Conservation (phyloP, 2,113 vertebrate genomes). For the Xiphias gladius region DNA sequence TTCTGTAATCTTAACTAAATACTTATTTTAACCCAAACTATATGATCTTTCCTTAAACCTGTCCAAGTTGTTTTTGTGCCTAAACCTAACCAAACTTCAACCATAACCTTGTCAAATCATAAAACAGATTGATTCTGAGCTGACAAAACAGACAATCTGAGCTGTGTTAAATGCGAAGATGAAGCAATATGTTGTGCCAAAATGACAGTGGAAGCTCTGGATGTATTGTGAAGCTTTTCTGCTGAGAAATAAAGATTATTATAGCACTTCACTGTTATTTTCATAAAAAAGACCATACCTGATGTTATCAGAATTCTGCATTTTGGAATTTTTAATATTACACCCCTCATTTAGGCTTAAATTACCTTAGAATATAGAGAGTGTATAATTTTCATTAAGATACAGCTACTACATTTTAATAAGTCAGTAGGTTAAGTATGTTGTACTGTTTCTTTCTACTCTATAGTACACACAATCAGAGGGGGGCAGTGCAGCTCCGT, state of each 20-base stretch:
- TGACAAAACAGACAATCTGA: background rate
- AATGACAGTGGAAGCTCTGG: background rate
- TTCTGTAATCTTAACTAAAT: too few relatives aligned
- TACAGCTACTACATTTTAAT: background rate
- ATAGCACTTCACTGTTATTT: background rate
- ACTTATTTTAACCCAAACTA: too few relatives aligned
- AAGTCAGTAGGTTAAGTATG: background rate
- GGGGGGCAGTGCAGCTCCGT: slow-evolving; percentile 61
- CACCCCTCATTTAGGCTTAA: background rate
- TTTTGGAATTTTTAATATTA: background rate
- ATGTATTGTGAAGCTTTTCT: background rate
- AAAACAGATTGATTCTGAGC: too few relatives aligned
- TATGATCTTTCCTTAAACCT: too few relatives aligned
- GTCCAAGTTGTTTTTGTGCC: too few relatives aligned
- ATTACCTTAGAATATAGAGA: background rate
- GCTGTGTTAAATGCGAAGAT: background rate
- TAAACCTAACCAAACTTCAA: too few relatives aligned
- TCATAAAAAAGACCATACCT: background rate
- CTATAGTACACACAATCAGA: slow-evolving; percentile 1
- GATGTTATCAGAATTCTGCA: background rate
- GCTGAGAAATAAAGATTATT: background rate
- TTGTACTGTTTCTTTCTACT: background rate
- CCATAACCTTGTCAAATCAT: too few relatives aligned
- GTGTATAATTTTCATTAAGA: background rate
- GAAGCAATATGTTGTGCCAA: background rate